Percentiles rank a stretch among this genome's conserved stretches.
phyloP scores from a whole-genome alignment of 2,797 vertebrate genomes.

The Clarias laeviceps region DNA sequence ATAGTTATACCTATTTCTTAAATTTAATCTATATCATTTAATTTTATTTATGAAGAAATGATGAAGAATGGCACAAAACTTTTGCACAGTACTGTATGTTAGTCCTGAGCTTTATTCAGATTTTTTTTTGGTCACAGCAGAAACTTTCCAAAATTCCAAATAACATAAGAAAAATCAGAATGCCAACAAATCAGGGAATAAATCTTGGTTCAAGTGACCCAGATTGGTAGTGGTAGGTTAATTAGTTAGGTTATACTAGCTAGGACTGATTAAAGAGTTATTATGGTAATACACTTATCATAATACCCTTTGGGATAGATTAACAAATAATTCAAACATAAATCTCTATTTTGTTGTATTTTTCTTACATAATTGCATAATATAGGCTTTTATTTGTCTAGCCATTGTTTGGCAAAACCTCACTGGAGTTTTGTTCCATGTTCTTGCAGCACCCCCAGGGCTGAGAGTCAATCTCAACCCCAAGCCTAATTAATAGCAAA shows the following conservation, averaged over 20 bases:
- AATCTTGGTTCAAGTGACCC: too few relatives aligned
- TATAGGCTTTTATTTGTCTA: neutral
- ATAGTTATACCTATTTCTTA: too few relatives aligned
- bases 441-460: neutral
- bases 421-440: neutral
- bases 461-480: neutral
- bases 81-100: neutral
- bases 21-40: too few relatives aligned
- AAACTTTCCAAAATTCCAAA: neutral
- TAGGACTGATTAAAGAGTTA: neutral
- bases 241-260: neutral
- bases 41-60: too few relatives aligned
- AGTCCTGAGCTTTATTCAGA: neutral
- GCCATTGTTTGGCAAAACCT: neutral
- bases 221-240: neutral
- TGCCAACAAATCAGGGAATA: too few relatives aligned
- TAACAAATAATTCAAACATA: neutral
- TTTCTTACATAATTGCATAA: neutral
- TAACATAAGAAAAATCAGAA: too few relatives aligned
- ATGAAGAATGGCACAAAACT: too few relatives aligned
- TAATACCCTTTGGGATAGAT: too few relatives aligned
- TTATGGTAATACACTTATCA: neutral
- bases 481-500: neutral
- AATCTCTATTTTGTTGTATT: neutral
- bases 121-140: neutral